Evolutionary conservation across 2,797 vertebrate genomes (phyloP), one percentile per base, ranked within the genome.

Genomic region (Heliangelus exortis): DNA sequence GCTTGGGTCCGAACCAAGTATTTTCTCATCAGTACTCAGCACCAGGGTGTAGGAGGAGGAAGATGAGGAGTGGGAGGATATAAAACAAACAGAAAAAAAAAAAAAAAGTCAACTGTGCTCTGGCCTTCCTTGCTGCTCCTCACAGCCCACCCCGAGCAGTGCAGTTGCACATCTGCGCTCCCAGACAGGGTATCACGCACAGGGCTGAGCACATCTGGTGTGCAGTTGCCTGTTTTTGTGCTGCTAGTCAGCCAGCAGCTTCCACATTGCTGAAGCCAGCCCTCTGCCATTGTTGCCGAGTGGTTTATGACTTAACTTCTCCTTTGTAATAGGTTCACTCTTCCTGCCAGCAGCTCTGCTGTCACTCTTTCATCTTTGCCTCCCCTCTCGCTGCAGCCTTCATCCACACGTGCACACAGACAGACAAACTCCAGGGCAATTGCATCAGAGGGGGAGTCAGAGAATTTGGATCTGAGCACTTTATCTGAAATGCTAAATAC

Each of bases 81-180:
- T 94, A 95, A 96, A 96, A 89, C 87, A 95, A 95, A 87, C 77
- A 93, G 68, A 22, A 83, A 93, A 90, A n/a, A 93, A 74, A 45
- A 33, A 80, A 93, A 90, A 94, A 93, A 67, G 61, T 91, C 83
- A 84, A 3, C 83, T 84, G 68, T 47, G n/a, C 36, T 79, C 69
- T 63, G 72, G 48, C 77, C 79, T 93, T 82, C 66, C 82, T 81
- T 86, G 93, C 66, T 92, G 81, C 75, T 95, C 85, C 86, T 93
- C 76, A 85, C 66, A 92, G 79, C 87, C 87, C 69, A 85, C 78
- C 81, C 69, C 19, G 63, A 87, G 55, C 48, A 71, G 28, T 22
- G 62, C 66, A 75, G 43, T 14, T 77, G 80, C 5, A 58, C 3
- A 25, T 84, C 61, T 71, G 48, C 2, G 48, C 19, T 2, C n/a